phyloP scores from a whole-genome alignment of 2,113 vertebrate genomes.

The Saguinus midas region DNA sequence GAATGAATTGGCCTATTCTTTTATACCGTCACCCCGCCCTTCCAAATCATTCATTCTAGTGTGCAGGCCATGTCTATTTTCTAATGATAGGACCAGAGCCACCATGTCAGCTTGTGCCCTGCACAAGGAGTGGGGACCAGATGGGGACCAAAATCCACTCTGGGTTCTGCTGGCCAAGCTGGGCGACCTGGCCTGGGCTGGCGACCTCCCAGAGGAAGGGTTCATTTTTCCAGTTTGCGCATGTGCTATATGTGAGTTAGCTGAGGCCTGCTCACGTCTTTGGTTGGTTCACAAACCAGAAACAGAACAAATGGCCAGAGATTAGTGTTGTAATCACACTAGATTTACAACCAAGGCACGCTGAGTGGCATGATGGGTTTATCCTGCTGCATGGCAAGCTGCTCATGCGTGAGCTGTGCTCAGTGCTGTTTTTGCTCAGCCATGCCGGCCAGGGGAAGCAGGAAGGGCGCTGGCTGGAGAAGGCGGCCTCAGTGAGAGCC shows the following conservation, averaged over 20 bases:
- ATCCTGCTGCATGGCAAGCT: neutral
- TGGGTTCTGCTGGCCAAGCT: neutral
- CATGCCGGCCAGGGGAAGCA: neutral
- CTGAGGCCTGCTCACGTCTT: neutral
- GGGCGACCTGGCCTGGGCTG: neutral
- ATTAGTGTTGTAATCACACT: neutral
- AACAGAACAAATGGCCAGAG: neutral
- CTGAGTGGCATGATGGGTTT: neutral
- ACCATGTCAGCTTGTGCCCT: neutral
- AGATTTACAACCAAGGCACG: neutral
- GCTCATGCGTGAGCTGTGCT: neutral
- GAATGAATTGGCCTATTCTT: neutral
- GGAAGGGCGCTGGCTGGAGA: neutral
- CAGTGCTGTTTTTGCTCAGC: too few relatives aligned
- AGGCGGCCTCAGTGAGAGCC: neutral
- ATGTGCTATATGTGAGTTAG: neutral
- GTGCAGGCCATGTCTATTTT: neutral
- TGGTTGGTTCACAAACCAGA: neutral
- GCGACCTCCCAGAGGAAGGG: neutral
- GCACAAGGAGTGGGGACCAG: neutral
- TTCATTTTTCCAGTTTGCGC: neutral
- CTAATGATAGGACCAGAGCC: neutral
- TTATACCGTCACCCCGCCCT: neutral
- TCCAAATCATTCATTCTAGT: conserved; percentile 10
- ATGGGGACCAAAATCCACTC: neutral